Base-by-base conservation (phyloP, 2,113 vertebrate genomes). In the Otus sunia region DNA sequence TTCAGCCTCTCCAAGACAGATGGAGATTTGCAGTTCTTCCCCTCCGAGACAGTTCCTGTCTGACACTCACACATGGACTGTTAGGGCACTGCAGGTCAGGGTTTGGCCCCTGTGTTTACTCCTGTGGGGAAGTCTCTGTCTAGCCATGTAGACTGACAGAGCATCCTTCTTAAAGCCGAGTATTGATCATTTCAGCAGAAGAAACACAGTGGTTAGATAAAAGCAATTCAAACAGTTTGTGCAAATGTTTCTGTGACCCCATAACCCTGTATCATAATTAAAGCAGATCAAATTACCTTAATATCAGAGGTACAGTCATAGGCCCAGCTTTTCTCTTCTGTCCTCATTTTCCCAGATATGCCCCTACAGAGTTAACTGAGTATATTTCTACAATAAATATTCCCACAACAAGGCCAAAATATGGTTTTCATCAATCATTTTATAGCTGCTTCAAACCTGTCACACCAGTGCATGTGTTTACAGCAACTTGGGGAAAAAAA, bases 381-480 rank as follows among this genome's bases (percentile, higher is more conserved):
- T 55, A 34, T 75, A 58, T 76, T 86, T 81, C 53, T 85, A 10
- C 64, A 90, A n/a, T 76, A 94, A 91, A 87, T 90, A 79, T 75
- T 94, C 80, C 58, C 52, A 85, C n/a, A 94, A 84, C 69, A 81
- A 87, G 73, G 49, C 69, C 91, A 87, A 92, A 92, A 68, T 92
- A 47, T 9, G n/a, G 32, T 79, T 92, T 96, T 92, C 94, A 96
- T 96, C 86, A 87, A 87, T 97, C 94, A 92, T 84, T 96, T 91
- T 64, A 53, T 84, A 89, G 77, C 83, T 85, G 62, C 49, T 73
- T 94, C 80, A 86, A 87, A 34, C 45, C 39, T 95, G 91, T 91
- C 90, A 94, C 14, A 39, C 30, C 79, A 66, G 17, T 11, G 5
- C 45, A 36, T 56, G 45, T 10, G 2, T 76, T 88, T 91, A 84